phyloP scores from a whole-genome alignment of 2,797 vertebrate species.

The Geotria australis region DNA sequence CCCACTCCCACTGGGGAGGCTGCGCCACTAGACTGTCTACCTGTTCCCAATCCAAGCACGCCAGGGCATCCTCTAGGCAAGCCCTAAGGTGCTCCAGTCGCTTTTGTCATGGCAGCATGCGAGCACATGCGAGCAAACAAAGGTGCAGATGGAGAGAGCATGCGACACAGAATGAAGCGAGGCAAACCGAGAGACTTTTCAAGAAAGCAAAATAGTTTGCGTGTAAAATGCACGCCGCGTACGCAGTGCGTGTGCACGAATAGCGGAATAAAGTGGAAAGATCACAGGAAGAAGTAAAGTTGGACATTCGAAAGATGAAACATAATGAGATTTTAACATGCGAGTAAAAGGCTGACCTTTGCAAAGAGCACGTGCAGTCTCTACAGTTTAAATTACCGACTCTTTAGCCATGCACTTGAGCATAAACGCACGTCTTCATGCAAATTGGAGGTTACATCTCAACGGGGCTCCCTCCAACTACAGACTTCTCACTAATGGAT shows the following conservation, averaged over 20 bases:
- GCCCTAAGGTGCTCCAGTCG: constrained; percentile 5
- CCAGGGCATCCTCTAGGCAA: constrained; percentile 4
- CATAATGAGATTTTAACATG: background rate
- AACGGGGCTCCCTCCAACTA: too few relatives aligned
- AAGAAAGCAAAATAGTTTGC: background rate
- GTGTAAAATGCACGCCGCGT: background rate
- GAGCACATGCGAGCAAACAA: background rate
- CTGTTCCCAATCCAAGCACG: constrained; percentile 18
- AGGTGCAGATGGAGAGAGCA: background rate
- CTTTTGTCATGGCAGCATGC: constrained; percentile 5
- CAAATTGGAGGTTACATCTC: too few relatives aligned
- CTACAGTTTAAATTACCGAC: too few relatives aligned
- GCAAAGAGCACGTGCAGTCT: too few relatives aligned
- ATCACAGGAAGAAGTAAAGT: background rate
- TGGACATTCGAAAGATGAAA: background rate
- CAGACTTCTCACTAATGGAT: too few relatives aligned
- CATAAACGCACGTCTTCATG: too few relatives aligned
- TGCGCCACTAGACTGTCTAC: constrained; percentile 39
- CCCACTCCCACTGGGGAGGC: constrained; percentile 51
- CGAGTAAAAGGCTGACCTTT: too few relatives aligned
- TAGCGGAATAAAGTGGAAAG: background rate
- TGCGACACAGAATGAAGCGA: too few relatives aligned
- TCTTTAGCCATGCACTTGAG: too few relatives aligned
- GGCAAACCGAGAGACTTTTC: too few relatives aligned
- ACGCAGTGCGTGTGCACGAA: background rate